Evolutionary conservation across 35 echinoderm and acorn worm genomes (phyloP), one percentile per base, ranked within the genome.

Genomic region (Anneissia japonica): DNA sequence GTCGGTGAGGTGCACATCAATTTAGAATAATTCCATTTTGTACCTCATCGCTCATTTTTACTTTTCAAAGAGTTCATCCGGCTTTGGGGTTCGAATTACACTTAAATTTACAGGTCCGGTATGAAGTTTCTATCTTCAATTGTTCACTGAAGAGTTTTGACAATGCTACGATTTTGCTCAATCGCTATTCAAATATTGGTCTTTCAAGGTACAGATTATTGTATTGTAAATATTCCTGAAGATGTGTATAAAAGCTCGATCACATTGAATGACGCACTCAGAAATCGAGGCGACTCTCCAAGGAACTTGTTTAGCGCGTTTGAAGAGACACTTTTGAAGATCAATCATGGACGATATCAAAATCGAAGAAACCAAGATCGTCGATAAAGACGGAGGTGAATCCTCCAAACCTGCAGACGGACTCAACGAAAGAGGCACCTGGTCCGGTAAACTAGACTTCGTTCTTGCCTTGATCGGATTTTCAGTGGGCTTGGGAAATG

Each of bases 401-500:
- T 0, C 30, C 11, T 3, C 31, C 0, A 77, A 77, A 26, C 11
- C 3, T 3, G 76, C 31, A 32, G 32, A 34, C n/a, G 32, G 23
- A 23, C 76, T 35, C 0, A 37, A 77, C 10, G 76, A 77, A 32
- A 77, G 76, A 77, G 76, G 36, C 11, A 34, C 32, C 0, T 77
- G 76, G 76, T 35, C 36, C 10, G 76, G 76, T 35, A 77, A 77
- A 37, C 10, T 37, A 12, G 76, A 77, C 36, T 77, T 77, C n/a
- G 76, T 77, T 34, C 36, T 77, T 3, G 76, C 76, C n/a, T 32
- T 77, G 76, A 77, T 77, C 30, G 76, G 76, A 34, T 77, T 77
- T 37, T 77, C 76, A 35, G 76, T 77, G 9, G 76, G 76, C 16
- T 77, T 77, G n/a, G 76, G 76, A 77, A 77, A 77, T 34, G 36